Base-by-base conservation (phyloP, 1,140 invertebrate species). In the Hyphantria cunea region DNA sequence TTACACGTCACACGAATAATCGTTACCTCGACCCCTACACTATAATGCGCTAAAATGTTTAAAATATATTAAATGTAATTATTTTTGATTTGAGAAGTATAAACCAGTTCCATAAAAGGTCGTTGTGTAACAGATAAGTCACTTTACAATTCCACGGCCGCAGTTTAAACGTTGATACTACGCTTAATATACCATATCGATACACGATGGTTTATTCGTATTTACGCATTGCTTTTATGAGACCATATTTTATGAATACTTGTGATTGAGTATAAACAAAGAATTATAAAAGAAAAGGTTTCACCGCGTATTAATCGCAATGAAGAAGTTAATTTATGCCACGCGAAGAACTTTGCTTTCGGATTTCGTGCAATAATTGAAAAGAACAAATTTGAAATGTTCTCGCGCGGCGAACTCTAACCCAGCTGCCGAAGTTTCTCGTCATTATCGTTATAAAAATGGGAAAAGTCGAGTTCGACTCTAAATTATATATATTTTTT, bases 401-500 rank as follows among this genome's bases (percentile, higher is more conserved):
- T 44, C 49, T 15, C 62, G 55, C 53, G n/a, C 10, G 39, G 37
- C 41, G 32, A 68, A 52, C 54, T 62, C 60, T 32, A 31, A 47
- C 45, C 55, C 62, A 64, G 62, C 60, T 56, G 64, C 53, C 42
- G 49, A 76, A 77, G n/a, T 59, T 76, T 72, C 54, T 59, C 61
- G 58, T 68, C 71, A 70, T 80, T 78, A 68, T 65, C 65, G 65
- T 73, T 72, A 72, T 63, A 69, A 76, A 77, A 79, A 73, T 70
- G 54, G 51, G 61, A 72, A 75, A 78, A 70, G 49, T 74, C 59
- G 59, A 66, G 56, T 56, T 64, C 42, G 47, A 45, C 25, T 49
- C 66, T 60, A 51, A 68, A 74, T 71, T 70, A 61, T 69, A 66
- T 72, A 74, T 70, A 67, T 60, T 55, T 62, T 72, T 66, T n/a